Base-by-base conservation (phyloP, 2,113 vertebrate genomes). In the Pithys albifrons region DNA sequence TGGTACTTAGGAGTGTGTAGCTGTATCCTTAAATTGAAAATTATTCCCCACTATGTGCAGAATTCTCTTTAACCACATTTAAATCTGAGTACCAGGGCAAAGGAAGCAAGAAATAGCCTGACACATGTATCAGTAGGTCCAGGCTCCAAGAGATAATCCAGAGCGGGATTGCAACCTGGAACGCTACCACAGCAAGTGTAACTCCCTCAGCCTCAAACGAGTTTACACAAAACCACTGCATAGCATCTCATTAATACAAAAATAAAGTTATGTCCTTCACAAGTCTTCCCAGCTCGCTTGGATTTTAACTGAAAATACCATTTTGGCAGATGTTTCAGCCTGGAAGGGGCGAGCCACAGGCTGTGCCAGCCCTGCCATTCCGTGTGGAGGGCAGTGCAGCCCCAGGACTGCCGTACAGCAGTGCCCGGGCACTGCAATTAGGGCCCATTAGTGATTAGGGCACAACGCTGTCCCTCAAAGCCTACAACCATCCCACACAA, bases 341-440 rank as follows among this genome's bases (percentile, higher is more conserved):
- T 69, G 16, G 2, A n/a, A 74, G 45, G 18, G 15, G 10, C 9
- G 25, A n/a, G 41, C 10, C 74, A 51, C 1, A 5, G 41, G 79
- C 65, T 62, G 23, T 14, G 35, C 7, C 14, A 69, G 33, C 29
- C 33, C 49, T 43, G 31, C 22, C 1, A 0, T 5, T 52, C 72
- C 5, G 0, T 16, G 31, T 16, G 29, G 2, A 12, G 0, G 0
- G 31, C 22, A 17, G 54, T 33, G 33, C 45, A 57, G 66, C 37
- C 57, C 31, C 19, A 43, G 14, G 57, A 45, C 2, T 35, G 52
- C 11, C 24, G 31, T 1, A 18, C 5, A 3, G 59, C 20, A 80
- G 33, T 48, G 90, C 7, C 23, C 4, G 5, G 33, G 41, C 3
- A 4, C 33, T 51, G 71, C 51, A 57, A 73, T 61, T 4, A 37